phyloP scores from a whole-genome alignment of 2,888 invertebrate genomes.

The Nowickia ferox region DNA sequence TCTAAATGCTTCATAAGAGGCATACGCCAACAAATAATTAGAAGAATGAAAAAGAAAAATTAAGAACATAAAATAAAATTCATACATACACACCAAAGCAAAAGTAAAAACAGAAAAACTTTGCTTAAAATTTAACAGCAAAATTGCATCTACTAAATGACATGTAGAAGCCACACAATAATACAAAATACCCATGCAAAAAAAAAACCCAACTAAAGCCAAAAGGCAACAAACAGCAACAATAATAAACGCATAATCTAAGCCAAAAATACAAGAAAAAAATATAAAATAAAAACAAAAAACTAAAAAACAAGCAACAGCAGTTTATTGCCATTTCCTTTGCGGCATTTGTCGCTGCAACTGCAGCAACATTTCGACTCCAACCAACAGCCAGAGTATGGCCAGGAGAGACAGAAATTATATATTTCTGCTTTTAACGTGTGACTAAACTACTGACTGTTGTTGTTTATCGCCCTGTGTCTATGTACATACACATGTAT shows the following conservation, averaged over 20 bases:
- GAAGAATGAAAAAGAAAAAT: background rate
- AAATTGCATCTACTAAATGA: conserved; percentile 1
- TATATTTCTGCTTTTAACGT: conserved; percentile 38
- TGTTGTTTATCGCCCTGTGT: conserved; percentile 4
- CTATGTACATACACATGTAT: background rate
- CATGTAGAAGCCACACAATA: conserved; percentile 1
- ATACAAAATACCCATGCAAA: conserved; percentile 15
- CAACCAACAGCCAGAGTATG: conserved; percentile 15
- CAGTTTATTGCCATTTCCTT: conserved; percentile 67
- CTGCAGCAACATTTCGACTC: conserved; percentile 31
- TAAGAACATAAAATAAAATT: conserved; percentile 16
- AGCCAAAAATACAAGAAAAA: conserved; percentile 31
- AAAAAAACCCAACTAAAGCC: conserved; percentile 14
- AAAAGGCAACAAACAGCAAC: conserved; percentile 12
- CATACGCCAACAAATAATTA: conserved; percentile 1
- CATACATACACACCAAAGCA: background rate
- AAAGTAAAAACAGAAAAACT: conserved; percentile 9
- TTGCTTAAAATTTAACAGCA: conserved; percentile 4
- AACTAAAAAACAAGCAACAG: conserved; percentile 28
- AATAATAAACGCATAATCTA: conserved; percentile 47
- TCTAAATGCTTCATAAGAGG: background rate
- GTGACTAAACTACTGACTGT: conserved; percentile 9
- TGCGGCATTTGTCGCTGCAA: conserved; percentile 52
- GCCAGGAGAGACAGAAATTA: conserved; percentile 30
- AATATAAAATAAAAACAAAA: conserved; percentile 1